phyloP scores from a whole-genome alignment of 37 sponge, comb jelly and placozoan species.

The Agelas oroides region DNA sequence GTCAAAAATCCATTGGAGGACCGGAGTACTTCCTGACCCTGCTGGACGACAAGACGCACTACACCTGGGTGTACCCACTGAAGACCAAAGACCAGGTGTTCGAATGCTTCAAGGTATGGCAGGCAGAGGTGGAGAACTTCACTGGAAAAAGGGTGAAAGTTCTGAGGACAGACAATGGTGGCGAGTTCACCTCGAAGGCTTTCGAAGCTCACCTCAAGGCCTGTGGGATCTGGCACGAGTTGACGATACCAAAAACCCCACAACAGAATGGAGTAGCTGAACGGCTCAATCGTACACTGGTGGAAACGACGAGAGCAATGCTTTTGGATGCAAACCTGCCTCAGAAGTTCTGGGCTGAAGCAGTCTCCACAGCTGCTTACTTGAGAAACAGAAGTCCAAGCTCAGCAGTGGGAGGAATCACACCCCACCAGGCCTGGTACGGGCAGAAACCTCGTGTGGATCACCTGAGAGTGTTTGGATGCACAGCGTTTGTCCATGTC shows the following conservation, averaged over 20 bases:
- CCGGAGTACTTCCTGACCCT: constrained; percentile 53
- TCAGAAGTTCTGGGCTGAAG: constrained; percentile 43
- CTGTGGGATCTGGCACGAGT: constrained; percentile 51
- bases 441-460: constrained; percentile 39
- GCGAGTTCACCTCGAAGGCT: constrained; percentile 46
- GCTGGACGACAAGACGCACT: constrained; percentile 48
- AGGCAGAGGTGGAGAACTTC: constrained; percentile 49
- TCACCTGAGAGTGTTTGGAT: constrained; percentile 44
- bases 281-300: constrained; percentile 67
- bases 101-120: constrained; percentile 43
- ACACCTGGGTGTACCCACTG: constrained; percentile 42
- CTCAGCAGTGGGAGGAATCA: neutral
- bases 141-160: constrained; percentile 37
- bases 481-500: constrained; percentile 31
- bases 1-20: constrained; percentile 32
- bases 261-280: constrained; percentile 69
- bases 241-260: constrained; percentile 57
- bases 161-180: constrained; percentile 57
- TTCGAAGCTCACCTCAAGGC: constrained; percentile 42
- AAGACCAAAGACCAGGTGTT: constrained; percentile 28
- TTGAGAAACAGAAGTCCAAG: constrained; percentile 62
- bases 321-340: constrained; percentile 38
- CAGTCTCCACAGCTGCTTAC: constrained; percentile 32
- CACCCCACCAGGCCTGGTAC: constrained; percentile 38
- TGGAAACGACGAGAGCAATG: constrained; percentile 55